These are phyloP conservation scores for Stenurella melanura DNA, from an alignment of 2,888 invertebrate genomes.

Conservation along the genomic window DNA sequence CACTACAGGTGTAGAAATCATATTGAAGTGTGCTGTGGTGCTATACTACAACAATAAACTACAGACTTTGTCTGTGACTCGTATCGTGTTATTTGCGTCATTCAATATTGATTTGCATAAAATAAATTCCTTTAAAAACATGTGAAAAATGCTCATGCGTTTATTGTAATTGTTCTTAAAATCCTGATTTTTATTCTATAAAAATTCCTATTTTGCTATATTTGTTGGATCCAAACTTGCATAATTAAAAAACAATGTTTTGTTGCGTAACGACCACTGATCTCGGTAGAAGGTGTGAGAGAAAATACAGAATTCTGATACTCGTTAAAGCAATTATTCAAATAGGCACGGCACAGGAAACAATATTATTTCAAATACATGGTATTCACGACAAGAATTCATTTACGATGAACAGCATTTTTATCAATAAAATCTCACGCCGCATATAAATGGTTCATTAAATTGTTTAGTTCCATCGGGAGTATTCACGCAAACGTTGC, in stretches of 20 bases:
- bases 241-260: too few relatives aligned
- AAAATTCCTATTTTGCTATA: background rate
- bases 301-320: background rate
- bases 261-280: too few relatives aligned
- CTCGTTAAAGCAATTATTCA: background rate
- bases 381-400: background rate
- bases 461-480: background rate
- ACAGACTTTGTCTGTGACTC: background rate
- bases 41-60: too few relatives aligned
- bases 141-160: background rate
- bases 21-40: too few relatives aligned
- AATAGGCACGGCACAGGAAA: background rate
- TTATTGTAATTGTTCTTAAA: background rate
- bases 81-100: background rate
- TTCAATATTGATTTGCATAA: background rate
- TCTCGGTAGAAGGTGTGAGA: too few relatives aligned
- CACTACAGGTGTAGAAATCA: too few relatives aligned
- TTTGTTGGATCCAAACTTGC: too few relatives aligned
- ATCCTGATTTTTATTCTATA: background rate
- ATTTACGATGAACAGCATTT: background rate
- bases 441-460: background rate
- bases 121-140: background rate
- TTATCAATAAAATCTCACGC: background rate
- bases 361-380: background rate
- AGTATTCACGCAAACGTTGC: too few relatives aligned